phyloP scores from a whole-genome alignment of 1,140 invertebrate species.

The Batillaria attramentaria region DNA sequence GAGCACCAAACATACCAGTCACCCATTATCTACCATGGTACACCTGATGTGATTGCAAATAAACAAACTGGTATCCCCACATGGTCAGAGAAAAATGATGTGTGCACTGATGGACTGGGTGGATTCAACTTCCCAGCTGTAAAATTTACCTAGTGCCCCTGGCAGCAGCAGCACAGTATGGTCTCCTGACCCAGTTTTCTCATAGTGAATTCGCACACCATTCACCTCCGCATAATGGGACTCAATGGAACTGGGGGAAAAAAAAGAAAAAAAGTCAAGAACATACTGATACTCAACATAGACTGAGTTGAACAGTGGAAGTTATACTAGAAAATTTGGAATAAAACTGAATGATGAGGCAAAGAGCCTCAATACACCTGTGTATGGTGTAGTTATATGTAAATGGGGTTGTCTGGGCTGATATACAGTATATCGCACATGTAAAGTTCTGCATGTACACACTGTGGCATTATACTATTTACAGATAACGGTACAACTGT shows the following conservation, averaged over 20 bases:
- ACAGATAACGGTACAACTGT: too few species aligned
- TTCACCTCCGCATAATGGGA: conserved; percentile 71
- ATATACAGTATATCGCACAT: too few species aligned
- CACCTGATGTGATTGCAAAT: background rate
- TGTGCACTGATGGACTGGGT: background rate
- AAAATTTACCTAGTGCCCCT: conserved; percentile 79
- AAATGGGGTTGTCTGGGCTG: too few species aligned
- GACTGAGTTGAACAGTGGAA: too few species aligned
- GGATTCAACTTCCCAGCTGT: background rate
- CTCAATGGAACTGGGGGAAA: background rate
- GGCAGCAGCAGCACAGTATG: conserved; percentile 82
- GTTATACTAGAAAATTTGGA: too few species aligned
- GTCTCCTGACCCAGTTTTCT: conserved; percentile 80
- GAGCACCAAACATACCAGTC: too few species aligned
- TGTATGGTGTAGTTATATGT: background rate
- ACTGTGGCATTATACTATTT: too few species aligned
- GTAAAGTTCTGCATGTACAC: too few species aligned
- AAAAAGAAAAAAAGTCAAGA: too few species aligned
- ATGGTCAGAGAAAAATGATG: background rate
- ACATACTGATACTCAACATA: too few species aligned
- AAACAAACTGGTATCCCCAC: background rate
- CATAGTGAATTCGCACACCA: conserved; percentile 80
- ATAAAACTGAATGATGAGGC: too few species aligned
- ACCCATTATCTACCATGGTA: too few species aligned
- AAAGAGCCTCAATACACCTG: background rate